Evolutionary conservation across 2,888 invertebrate genomes (phyloP), one percentile per base, ranked within the genome.

Genomic region (Nemapogon koenigi): DNA sequence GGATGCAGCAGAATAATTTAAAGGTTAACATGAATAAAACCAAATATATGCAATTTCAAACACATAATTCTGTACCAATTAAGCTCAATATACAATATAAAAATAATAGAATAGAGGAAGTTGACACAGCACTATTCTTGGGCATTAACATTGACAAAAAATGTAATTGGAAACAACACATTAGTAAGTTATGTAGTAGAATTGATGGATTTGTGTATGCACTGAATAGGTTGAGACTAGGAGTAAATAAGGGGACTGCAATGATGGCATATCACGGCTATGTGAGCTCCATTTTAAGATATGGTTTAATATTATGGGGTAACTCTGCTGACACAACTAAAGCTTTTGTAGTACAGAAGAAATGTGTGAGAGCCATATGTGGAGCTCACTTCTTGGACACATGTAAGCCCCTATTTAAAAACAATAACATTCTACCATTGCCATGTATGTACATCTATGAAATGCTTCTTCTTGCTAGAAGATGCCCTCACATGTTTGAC

Each of bases 301-400:
- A 22, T 4, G 36, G 27, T n/a, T 15, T 36, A 3, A 25, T 36
- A 16, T 16, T 36, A 13, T 36, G 36, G 36, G 27, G 36, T 2
- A 36, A 36, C 16, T 25, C 26, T 36, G 16, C 16, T 25, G 15
- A 36, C 10, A 14, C 27, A 3, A 10, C 10, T 3, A 10, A 22
- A 26, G 26, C 27, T 8, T 36, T 36, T 26, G 3, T 26, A 7
- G 16, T 10, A 10, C 36, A 26, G 15, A 36, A 36, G 10, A 11
- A 26, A 26, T 36, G 36, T 36, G 22, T 36, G 3, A 25, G 27
- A 15, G 36, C 36, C 3, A 4, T 36, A 8, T 26, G 36, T 26
- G 16, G 16, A 15, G 25, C 16, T 13, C 7, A 8, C 13, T 16
- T 13, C 2, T 16, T 14, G 16, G 27, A 13, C 13, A 15, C 25